phyloP scores from a whole-genome alignment of 2,888 invertebrate genomes.

The Eristalis pertinax region DNA sequence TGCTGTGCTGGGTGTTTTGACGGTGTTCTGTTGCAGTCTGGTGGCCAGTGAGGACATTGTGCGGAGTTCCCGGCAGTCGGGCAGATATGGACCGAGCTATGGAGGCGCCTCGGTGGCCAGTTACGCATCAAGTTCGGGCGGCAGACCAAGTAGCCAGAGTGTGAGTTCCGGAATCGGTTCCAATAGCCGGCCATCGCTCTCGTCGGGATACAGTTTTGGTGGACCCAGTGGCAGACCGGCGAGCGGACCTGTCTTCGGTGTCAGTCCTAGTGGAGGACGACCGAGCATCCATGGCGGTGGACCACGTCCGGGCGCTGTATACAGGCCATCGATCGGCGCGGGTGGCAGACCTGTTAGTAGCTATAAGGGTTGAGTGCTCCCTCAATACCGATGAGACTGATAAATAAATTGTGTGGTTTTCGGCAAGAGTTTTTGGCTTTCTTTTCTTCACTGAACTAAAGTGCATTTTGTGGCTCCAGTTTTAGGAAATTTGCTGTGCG shows the following conservation, averaged over 20 bases:
- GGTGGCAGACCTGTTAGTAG: constrained; percentile 43
- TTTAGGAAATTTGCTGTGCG: too few relatives aligned
- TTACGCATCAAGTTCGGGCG: constrained; percentile 48
- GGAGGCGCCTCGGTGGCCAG: constrained; percentile 24
- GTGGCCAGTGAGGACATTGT: constrained; percentile 40
- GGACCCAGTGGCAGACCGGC: constrained; percentile 70
- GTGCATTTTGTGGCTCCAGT: too few relatives aligned
- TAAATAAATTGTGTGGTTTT: background rate
- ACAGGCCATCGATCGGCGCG: constrained; percentile 26
- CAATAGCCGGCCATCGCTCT: constrained; percentile 37
- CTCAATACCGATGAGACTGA: background rate
- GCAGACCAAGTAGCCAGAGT: constrained; percentile 43
- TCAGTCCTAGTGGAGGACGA: constrained; percentile 54
- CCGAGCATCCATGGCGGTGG: constrained; percentile 47
- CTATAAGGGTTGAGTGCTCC: constrained; percentile 49
- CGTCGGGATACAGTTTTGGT: constrained; percentile 69
- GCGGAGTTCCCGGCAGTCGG: constrained; percentile 62
- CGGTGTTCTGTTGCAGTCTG: constrained; percentile 43
- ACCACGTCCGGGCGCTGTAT: constrained; percentile 45
- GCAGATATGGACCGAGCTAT: constrained; percentile 64
- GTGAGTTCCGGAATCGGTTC: constrained; percentile 34
- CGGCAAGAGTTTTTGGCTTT: background rate
- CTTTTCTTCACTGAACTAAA: too few relatives aligned
- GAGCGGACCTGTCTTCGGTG: constrained; percentile 72
- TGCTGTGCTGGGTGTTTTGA: constrained; percentile 41